Conservation (phyloP, 2,113 vertebrate genomes). For the Australoheros scitulus region DNA sequence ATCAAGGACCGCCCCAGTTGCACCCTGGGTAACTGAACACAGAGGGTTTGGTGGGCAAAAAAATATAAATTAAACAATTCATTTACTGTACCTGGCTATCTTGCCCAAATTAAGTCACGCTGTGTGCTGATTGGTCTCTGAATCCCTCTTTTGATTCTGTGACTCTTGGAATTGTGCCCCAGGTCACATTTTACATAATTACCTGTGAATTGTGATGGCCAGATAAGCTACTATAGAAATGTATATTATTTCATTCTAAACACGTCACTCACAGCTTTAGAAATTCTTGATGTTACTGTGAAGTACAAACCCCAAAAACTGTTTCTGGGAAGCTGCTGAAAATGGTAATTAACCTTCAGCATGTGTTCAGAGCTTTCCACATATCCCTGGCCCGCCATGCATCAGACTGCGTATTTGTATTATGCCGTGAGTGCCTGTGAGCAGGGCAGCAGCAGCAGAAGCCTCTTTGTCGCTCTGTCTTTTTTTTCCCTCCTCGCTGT, state of each 20-base stretch:
- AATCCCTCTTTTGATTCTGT: neutral
- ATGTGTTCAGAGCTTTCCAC: fast-evolving
- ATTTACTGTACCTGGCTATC: neutral
- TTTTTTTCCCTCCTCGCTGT: neutral
- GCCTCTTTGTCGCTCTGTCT: neutral
- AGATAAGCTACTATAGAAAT: neutral
- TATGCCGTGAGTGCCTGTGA: constrained; percentile 4
- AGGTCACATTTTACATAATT: neutral
- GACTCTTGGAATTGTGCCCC: neutral
- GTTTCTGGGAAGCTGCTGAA: neutral
- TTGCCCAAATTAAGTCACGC: neutral
- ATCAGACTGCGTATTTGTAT: neutral
- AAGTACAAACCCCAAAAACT: neutral
- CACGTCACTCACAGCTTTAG: neutral
- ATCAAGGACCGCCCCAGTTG: too few relatives aligned
- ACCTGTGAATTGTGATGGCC: neutral
- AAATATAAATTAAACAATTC: neutral
- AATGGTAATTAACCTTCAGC: neutral
- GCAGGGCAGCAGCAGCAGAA: constrained; percentile 5
- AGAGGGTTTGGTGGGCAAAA: neutral
- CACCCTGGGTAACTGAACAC: too few relatives aligned
- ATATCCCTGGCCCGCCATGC: fast-evolving
- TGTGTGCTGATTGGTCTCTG: neutral
- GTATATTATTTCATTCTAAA: neutral
- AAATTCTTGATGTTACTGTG: neutral